These are phyloP conservation scores for Neoniphon sammara DNA, from an alignment of 2,797 vertebrate species.

Conservation along the genomic window DNA sequence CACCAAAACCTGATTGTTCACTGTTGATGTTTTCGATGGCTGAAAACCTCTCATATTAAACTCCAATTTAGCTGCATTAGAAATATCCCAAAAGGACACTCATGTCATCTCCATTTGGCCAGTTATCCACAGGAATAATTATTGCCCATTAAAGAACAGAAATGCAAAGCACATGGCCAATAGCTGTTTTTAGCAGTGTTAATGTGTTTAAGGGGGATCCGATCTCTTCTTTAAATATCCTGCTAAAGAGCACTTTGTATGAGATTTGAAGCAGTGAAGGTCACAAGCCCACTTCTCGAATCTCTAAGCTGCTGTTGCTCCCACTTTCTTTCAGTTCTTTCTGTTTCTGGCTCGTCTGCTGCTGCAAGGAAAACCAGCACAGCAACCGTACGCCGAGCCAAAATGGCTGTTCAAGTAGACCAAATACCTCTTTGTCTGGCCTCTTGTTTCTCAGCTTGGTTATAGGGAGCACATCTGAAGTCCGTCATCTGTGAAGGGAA, in stretches of 20 bases:
- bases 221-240: neutral
- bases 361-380: slow-evolving; percentile 29
- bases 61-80: too few species aligned
- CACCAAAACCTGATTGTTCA: too few species aligned
- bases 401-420: slow-evolving; percentile 33
- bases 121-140: too few species aligned
- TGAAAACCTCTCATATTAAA: too few species aligned
- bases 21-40: too few species aligned
- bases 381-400: slow-evolving; percentile 19
- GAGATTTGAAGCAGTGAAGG: slow-evolving; percentile 19
- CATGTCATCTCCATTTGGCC: too few species aligned
- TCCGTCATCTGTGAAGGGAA: slow-evolving; percentile 45
- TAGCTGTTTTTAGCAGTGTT: too few species aligned
- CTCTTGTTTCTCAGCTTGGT: slow-evolving; percentile 40
- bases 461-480: slow-evolving; percentile 57
- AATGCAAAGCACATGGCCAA: too few species aligned
- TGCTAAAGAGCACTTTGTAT: slow-evolving; percentile 2
- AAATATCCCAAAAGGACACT: too few species aligned
- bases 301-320: slow-evolving; percentile 1
- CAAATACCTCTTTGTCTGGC: slow-evolving; percentile 50
- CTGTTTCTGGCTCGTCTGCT: slow-evolving; percentile 15
- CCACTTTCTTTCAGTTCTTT: slow-evolving; percentile 13
- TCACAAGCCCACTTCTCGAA: slow-evolving; percentile 22
- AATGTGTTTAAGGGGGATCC: too few species aligned
- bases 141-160: too few species aligned